Evolutionary conservation across 1,140 invertebrate genomes (phyloP), one percentile per base, ranked within the genome.

Genomic region (Diploscapter pachys): DNA sequence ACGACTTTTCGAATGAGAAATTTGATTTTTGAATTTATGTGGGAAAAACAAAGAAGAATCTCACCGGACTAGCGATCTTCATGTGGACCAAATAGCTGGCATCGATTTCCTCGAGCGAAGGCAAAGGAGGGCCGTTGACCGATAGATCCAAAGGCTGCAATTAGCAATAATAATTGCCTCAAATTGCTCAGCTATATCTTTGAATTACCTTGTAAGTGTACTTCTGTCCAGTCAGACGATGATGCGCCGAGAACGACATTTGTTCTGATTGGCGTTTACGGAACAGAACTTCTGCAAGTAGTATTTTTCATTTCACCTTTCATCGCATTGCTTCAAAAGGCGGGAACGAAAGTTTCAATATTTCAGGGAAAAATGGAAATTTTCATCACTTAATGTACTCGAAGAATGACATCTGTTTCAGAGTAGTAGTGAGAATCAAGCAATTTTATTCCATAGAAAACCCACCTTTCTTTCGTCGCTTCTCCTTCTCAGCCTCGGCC

Each of bases 51-150:
- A 13, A 9, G 59, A 4, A n/a, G 8, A 8, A 67, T 48, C 4
- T 61, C 49, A 74, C 73, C 54, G 9, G 87, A 48, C 88, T 91
- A 78, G 93, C 91, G 48, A 86, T 76, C 73, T 91, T 89, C 63
- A 97, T 90, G 86, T 96, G 90, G 4, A 88, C 84, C 63, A 93
- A 87, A 83, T 93, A 97, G 0, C 92, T 92, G 4, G 81, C 82
- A 56, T 90, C 85, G 2, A 96, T 87, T 13, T 93, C 90, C 8
- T 89, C 85, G 67, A 88, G 86, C 0, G 82, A 81, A 0, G 94
- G 94, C 8, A 91, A 88, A 3, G 86, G 80, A 0, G 94, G 94
- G 0, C 95, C 94, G 51, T 87, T 85, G 11, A 89, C 87, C 13
- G 89, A 84, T 91, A 84, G 11, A 83, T 80, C 0, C 89, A 88